Evolutionary conservation across 2,797 vertebrate genomes (phyloP).

Genomic region (Acipenser transmontanus): DNA sequence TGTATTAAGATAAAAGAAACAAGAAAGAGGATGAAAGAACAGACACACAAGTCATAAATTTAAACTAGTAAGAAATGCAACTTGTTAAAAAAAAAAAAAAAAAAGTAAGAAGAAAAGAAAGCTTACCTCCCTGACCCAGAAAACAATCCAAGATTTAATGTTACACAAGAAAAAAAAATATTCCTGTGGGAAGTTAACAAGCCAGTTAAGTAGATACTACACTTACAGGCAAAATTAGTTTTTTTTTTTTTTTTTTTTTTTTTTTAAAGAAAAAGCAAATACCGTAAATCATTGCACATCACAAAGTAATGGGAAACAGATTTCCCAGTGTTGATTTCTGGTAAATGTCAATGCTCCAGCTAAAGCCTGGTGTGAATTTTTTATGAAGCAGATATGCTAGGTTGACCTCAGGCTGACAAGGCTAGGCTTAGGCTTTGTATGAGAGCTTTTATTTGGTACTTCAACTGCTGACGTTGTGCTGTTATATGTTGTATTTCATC

Average conservation of each 20-base stretch:
- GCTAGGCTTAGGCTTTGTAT: slow-evolving; percentile 2
- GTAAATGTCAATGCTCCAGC: slow-evolving; percentile 50
- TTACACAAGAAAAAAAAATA: neutral
- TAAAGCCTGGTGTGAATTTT: slow-evolving; percentile 48
- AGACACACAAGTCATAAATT: slow-evolving; percentile 34
- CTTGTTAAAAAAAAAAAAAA: slow-evolving; percentile 23
- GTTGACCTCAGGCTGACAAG: slow-evolving; percentile 33
- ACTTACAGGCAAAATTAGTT: slow-evolving; percentile 34
- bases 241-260: slow-evolving; percentile 33
- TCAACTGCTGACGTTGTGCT: neutral
- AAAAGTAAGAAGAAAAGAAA: too few species aligned
- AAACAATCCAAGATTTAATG: neutral
- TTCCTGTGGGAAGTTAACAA: slow-evolving; percentile 36
- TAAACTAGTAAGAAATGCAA: slow-evolving; percentile 32
- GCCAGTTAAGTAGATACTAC: slow-evolving; percentile 41
- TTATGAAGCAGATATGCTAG: slow-evolving; percentile 46
- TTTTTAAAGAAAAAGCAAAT: slow-evolving; percentile 45
- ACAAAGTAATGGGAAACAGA: slow-evolving; percentile 58
- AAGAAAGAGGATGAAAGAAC: slow-evolving; percentile 24
- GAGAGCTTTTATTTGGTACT: neutral
- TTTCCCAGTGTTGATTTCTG: slow-evolving; percentile 56
- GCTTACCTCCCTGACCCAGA: slow-evolving; percentile 28
- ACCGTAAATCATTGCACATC: slow-evolving; percentile 52
- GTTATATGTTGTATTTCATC: neutral
- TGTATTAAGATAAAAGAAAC: slow-evolving; percentile 31